phyloP scores from a whole-genome alignment of 2,113 vertebrate genomes.

The Tichodroma muraria region DNA sequence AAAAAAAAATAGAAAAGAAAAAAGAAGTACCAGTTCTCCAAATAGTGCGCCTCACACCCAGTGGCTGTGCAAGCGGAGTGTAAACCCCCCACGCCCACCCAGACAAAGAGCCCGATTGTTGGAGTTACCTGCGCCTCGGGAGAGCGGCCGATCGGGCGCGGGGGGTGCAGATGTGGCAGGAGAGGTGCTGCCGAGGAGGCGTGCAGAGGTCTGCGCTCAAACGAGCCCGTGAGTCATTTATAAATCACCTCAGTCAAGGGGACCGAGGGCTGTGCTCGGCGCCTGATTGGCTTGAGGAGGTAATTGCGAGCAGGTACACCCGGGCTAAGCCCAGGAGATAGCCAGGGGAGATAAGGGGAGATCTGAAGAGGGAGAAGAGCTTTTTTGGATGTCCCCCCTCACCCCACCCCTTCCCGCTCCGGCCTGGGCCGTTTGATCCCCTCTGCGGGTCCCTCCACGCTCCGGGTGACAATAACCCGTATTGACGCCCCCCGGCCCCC shows the following conservation, averaged over 20 bases:
- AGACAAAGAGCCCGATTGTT: slow-evolving; percentile 65
- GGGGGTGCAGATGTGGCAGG: slow-evolving; percentile 58
- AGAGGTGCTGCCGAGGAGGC: slow-evolving; percentile 62
- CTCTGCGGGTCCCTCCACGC: slow-evolving; percentile 61
- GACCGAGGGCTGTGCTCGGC: slow-evolving; percentile 68
- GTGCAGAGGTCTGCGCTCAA: slow-evolving; percentile 65
- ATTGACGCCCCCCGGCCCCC: slow-evolving; percentile 60
- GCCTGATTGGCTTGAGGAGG: slow-evolving; percentile 74
- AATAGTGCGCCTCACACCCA: slow-evolving; percentile 52
- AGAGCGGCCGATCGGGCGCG: neutral
- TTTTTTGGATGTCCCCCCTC: slow-evolving; percentile 65
- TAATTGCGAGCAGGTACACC: slow-evolving; percentile 75
- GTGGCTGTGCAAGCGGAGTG: slow-evolving; percentile 45
- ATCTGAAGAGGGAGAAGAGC: slow-evolving; percentile 71
- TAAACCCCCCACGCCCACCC: slow-evolving; percentile 61
- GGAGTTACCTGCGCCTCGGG: slow-evolving; percentile 57
- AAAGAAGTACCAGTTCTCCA: slow-evolving; percentile 28
- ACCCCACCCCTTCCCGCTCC: neutral
- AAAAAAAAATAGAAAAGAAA: neutral
- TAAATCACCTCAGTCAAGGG: slow-evolving; percentile 76
- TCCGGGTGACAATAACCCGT: slow-evolving; percentile 71
- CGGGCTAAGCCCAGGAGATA: slow-evolving; percentile 74
- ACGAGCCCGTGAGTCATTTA: slow-evolving; percentile 75
- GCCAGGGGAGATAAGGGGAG: slow-evolving; percentile 72
- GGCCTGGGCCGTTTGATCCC: slow-evolving; percentile 71